phyloP scores from a whole-genome alignment of 2,888 invertebrate genomes.

The Drosophila parthenogenetica region DNA sequence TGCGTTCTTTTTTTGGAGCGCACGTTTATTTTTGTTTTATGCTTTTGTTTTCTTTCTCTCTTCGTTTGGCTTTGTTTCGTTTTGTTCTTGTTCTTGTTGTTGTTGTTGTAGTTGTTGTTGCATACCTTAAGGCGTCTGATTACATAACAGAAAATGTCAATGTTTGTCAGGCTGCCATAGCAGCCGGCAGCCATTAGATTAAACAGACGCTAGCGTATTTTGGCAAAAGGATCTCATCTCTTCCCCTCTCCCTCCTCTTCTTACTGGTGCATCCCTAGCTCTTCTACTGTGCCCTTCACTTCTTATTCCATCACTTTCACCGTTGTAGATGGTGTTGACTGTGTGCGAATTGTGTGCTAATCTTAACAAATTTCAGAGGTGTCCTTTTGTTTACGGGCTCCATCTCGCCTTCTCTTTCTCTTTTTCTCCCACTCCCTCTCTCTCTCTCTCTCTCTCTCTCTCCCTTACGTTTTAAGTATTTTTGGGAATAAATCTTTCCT shows the following conservation, averaged over 20 bases:
- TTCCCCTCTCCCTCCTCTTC: not conserved
- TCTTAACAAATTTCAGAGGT: conserved; percentile 77
- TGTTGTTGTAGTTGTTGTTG: conserved; percentile 42
- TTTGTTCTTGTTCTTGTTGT: conserved; percentile 35
- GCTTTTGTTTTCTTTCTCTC: conserved; percentile 23
- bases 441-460: not conserved
- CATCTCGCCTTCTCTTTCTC: not conserved
- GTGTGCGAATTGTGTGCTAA: conserved; percentile 80
- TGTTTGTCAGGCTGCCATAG: conserved; percentile 69
- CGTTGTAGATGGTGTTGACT: conserved; percentile 54
- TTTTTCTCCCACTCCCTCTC: not conserved
- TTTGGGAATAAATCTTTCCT: conserved; percentile 12
- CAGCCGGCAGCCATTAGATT: conserved; percentile 76
- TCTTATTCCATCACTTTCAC: not conserved
- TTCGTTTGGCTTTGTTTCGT: conserved; percentile 29
- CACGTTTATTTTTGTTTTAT: conserved; percentile 31
- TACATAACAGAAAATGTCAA: conserved; percentile 81
- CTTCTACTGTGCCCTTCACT: too few relatives aligned
- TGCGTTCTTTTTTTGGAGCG: conserved; percentile 52
- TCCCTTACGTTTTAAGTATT: not conserved
- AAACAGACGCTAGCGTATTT: conserved; percentile 58
- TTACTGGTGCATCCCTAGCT: too few relatives aligned
- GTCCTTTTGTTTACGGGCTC: conserved; percentile 67
- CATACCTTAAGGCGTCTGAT: conserved; percentile 75
- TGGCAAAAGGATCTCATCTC: conserved; percentile 27